phyloP scores from a whole-genome alignment of 2,888 invertebrate species.

The Seira musarum region DNA sequence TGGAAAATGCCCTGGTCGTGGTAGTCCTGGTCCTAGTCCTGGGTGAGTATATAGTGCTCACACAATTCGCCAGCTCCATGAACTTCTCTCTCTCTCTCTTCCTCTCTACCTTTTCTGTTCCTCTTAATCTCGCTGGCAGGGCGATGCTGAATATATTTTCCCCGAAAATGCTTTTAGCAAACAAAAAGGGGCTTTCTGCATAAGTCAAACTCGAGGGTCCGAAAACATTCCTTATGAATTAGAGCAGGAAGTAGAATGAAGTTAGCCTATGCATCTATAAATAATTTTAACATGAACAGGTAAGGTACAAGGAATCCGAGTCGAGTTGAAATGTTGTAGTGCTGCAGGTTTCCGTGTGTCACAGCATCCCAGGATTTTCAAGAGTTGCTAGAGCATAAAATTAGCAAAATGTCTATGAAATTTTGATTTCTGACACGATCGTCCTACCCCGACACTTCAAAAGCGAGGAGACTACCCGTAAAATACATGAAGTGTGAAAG shows the following conservation, averaged over 20 bases:
- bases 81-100: background rate
- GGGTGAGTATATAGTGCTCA: background rate
- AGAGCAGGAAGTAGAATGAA: slow-evolving; percentile 8
- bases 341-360: slow-evolving; percentile 1
- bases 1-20: background rate
- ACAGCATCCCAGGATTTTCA: background rate
- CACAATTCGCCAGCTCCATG: background rate
- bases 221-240: background rate
- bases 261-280: slow-evolving; percentile 10
- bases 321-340: background rate
- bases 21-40: too few species aligned
- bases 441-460: background rate
- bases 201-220: slow-evolving; percentile 10
- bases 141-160: background rate
- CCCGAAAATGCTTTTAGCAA: slow-evolving; percentile 25
- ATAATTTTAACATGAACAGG: slow-evolving; percentile 13
- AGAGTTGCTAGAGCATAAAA: slow-evolving; percentile 13
- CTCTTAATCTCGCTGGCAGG: background rate
- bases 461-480: background rate
- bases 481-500: slow-evolving; percentile 11
- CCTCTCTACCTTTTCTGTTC: slow-evolving; percentile 1
- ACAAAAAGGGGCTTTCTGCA: slow-evolving; percentile 5
- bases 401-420: slow-evolving; percentile 5
- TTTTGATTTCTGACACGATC: slow-evolving; percentile 22
- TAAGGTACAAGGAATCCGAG: background rate